Base-by-base conservation (phyloP, 2,113 vertebrate species). In the Lamprotornis superbus region DNA sequence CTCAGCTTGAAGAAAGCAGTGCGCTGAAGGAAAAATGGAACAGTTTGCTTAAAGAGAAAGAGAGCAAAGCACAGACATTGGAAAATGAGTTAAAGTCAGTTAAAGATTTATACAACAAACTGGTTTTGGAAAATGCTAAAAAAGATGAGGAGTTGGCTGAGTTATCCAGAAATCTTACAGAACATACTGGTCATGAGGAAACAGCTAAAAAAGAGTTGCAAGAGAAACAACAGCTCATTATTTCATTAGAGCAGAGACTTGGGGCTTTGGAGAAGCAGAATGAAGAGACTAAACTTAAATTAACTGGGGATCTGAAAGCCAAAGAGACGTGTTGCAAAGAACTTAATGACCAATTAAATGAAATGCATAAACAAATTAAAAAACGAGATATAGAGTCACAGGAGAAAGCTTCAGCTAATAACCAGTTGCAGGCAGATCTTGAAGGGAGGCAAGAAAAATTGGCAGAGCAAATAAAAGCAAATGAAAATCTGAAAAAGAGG, bases 31-130 rank as follows among this genome's bases (percentile, higher is more conserved):
- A 98, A 65, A 97, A 97, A 67, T 96, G 98, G 24, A 90, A 95
- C 60, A 83, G 57, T 27, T 95, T 98, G 82, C 93, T 98, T 27
- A 59, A 95, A 10, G 97, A 98, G 64, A 97, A 93, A 61, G 97
- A 97, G 25, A 82, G 39, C 52, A 77, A 95, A 91, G 98, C 98
- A 50, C 92, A 98, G 89, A 86, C 27, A 5, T 95, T 98, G 87
- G 98, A 98, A 75, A 98, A 96, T 28, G 98, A 99, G 40, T 90
- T 99, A 31, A 99, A 99, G 82, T 94, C 97, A 6, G 28, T 97
- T 49, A 98, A 98, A 93, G 98, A 98, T 14, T 98, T 98, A 15
- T 96, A 98, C 44, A 98, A 98, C 95, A 96, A 95, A 31, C 96
- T 99, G 25, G 80, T 98, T 71, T 96, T 97, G 39, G 98, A 98